phyloP scores from a whole-genome alignment of 2,113 vertebrate genomes.

The Trogon melanurus region DNA sequence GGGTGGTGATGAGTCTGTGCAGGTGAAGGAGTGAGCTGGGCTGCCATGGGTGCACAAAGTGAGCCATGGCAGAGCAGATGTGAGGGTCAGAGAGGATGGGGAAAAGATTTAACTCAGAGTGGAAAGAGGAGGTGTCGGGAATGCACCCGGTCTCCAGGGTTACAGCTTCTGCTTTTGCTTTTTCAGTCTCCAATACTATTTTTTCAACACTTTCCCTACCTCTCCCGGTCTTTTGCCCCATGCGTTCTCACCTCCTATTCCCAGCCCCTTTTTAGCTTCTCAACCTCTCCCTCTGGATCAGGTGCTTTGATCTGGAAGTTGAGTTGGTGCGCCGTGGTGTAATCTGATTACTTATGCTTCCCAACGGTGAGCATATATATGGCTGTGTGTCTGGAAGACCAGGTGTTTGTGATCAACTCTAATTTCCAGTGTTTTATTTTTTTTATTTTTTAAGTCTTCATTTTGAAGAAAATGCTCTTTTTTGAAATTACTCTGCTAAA shows the following conservation, averaged over 20 bases:
- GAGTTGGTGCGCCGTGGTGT: background rate
- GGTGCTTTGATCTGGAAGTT: conserved; percentile 2
- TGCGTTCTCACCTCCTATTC: background rate
- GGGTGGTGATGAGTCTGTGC: background rate
- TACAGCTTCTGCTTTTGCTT: background rate
- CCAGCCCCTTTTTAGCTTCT: background rate
- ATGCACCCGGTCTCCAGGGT: background rate
- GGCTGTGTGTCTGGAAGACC: background rate
- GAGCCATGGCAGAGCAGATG: background rate
- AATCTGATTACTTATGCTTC: background rate
- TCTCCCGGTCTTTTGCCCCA: background rate
- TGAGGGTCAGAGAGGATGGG: background rate
- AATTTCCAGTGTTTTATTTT: background rate
- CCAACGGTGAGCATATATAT: accelerated
- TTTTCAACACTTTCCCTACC: background rate
- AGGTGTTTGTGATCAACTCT: background rate
- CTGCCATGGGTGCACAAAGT: background rate
- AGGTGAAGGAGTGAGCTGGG: background rate
- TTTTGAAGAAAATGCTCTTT: background rate
- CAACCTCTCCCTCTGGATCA: background rate
- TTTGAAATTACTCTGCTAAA: background rate
- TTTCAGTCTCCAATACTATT: background rate
- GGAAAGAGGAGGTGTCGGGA: background rate
- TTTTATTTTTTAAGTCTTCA: background rate
- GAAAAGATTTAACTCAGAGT: background rate